These are phyloP conservation scores for Seriola rivoliana DNA, from an alignment of 2,113 vertebrate species.

Conservation along the genomic window DNA sequence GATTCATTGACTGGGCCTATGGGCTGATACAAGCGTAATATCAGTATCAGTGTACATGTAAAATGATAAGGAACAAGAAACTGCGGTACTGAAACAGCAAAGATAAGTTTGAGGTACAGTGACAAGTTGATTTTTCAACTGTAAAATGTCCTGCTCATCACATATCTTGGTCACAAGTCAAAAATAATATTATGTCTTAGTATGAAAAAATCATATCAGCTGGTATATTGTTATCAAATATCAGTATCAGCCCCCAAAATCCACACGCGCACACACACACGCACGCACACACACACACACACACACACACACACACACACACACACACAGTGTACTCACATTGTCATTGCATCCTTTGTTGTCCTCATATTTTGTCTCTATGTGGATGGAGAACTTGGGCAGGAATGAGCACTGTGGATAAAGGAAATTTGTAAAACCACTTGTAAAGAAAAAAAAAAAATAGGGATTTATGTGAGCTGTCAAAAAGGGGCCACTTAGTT, in stretches of 20 bases:
- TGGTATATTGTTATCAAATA: neutral
- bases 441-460: neutral
- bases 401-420: conserved; percentile 79
- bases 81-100: neutral
- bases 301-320: no score
- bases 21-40: neutral
- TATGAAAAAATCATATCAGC: neutral
- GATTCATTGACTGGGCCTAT: conserved; percentile 12
- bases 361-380: conserved; percentile 84
- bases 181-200: neutral
- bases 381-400: conserved; percentile 84
- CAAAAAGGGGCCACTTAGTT: neutral
- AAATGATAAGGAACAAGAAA: neutral
- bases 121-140: neutral
- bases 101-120: neutral
- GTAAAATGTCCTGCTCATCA: neutral
- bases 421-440: neutral
- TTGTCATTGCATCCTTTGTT: conserved; percentile 83
- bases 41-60: neutral
- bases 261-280: no score
- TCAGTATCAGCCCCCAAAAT: neutral
- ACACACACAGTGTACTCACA: conserved; percentile 60
- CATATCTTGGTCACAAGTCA: neutral
- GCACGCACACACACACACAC: no score
- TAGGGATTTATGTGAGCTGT: neutral